These are phyloP conservation scores for Phataginus tetradactyla DNA, from an alignment of 2,797 vertebrate genomes.

Conservation along the genomic window DNA sequence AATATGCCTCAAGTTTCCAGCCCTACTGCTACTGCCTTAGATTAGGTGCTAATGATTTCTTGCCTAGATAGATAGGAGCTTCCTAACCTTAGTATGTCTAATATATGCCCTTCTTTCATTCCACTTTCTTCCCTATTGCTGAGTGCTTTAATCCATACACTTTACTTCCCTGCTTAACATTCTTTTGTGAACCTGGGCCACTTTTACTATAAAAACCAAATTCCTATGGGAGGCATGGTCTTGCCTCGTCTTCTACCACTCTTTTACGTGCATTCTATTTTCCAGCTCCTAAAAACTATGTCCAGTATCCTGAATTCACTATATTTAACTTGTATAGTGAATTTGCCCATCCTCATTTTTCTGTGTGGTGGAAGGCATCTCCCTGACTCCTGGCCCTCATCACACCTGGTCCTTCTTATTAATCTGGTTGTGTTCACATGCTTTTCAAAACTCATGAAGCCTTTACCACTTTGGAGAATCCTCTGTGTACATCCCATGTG, in stretches of 20 bases:
- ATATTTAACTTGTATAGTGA: accelerated
- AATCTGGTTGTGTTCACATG: not conserved
- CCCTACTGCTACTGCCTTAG: not conserved
- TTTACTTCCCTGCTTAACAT: not conserved
- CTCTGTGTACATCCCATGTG: not conserved
- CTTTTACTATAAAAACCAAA: not conserved
- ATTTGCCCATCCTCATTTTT: not conserved
- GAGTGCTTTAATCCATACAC: not conserved
- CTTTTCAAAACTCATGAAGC: not conserved
- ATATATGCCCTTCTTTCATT: not conserved
- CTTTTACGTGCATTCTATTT: accelerated
- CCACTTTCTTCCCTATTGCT: not conserved
- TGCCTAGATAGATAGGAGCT: not conserved
- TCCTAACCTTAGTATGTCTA: not conserved
- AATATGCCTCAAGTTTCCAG: not conserved
- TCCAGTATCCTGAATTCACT: not conserved
- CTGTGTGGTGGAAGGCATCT: not conserved
- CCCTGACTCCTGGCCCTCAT: not conserved
- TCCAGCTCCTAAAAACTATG: not conserved
- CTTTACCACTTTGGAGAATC: not conserved
- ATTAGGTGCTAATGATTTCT: not conserved
- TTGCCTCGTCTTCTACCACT: not conserved
- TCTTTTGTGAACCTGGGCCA: not conserved
- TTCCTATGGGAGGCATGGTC: not conserved
- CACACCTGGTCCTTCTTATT: not conserved